These are phyloP conservation scores for Herpetotheres cachinnans DNA, from an alignment of 2,113 vertebrate species.

Conservation along the genomic window DNA sequence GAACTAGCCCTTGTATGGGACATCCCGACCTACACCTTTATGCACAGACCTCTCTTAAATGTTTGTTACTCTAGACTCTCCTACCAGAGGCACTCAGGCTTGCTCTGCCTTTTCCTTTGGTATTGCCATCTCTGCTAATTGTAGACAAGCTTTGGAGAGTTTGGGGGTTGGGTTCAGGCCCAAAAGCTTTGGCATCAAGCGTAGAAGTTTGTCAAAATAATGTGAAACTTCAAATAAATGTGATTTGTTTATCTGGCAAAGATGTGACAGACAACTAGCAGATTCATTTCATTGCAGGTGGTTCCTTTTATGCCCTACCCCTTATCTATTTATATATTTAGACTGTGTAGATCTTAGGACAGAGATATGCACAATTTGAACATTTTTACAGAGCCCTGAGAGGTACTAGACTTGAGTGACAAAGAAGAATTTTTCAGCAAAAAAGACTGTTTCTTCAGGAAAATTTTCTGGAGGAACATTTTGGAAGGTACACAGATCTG, in stretches of 20 bases:
- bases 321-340: background rate
- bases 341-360: background rate
- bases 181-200: background rate
- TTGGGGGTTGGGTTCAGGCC: background rate
- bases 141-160: background rate
- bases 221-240: background rate
- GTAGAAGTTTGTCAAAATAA: background rate
- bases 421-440: background rate
- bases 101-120: background rate
- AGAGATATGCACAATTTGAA: background rate
- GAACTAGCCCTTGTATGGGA: background rate
- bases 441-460: background rate
- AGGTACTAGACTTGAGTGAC: background rate
- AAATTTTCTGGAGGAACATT: background rate
- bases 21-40: background rate
- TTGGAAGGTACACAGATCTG: background rate
- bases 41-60: background rate
- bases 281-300: background rate
- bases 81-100: accelerated
- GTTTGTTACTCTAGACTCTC: background rate
- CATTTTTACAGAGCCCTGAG: background rate
- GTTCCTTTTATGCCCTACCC: background rate
- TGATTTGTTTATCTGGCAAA: background rate
- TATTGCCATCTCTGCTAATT: background rate
- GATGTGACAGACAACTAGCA: background rate